Evolutionary conservation across 2,888 invertebrate species (phyloP).

Genomic region (Diarsia dahlii): DNA sequence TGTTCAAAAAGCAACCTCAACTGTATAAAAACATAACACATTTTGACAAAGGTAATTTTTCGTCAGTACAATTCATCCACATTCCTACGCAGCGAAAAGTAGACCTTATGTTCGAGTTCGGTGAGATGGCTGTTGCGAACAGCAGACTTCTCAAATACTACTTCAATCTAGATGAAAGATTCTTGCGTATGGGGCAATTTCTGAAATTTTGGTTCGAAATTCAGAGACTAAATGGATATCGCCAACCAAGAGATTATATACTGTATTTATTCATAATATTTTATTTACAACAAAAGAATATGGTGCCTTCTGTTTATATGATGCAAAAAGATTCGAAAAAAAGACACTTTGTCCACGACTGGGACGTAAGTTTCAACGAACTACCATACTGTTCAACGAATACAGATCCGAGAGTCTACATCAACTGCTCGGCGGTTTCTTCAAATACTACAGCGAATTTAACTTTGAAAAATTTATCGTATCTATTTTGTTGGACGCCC

Average conservation of each 20-base stretch:
- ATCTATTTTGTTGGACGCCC: constrained; percentile 55
- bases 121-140: constrained; percentile 16
- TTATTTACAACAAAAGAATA: constrained; percentile 63
- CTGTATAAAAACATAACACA: background rate
- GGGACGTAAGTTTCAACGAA: constrained; percentile 28
- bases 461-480: constrained; percentile 55
- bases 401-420: constrained; percentile 27
- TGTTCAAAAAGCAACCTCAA: constrained; percentile 10
- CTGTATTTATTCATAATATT: constrained; percentile 45
- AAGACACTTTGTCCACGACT: background rate
- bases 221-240: background rate
- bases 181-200: constrained; percentile 10
- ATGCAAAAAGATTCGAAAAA: constrained; percentile 14
- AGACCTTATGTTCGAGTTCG: constrained; percentile 13
- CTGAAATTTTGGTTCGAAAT: constrained; percentile 6
- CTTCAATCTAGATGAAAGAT: constrained; percentile 14
- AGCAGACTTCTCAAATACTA: constrained; percentile 7
- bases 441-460: constrained; percentile 61
- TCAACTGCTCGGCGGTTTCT: constrained; percentile 62
- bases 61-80: background rate
- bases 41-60: background rate
- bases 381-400: constrained; percentile 18
- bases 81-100: background rate
- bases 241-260: constrained; percentile 5
- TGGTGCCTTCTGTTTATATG: constrained; percentile 14